Conservation (phyloP, 2,888 invertebrate species). For the Rapana venosa region DNA sequence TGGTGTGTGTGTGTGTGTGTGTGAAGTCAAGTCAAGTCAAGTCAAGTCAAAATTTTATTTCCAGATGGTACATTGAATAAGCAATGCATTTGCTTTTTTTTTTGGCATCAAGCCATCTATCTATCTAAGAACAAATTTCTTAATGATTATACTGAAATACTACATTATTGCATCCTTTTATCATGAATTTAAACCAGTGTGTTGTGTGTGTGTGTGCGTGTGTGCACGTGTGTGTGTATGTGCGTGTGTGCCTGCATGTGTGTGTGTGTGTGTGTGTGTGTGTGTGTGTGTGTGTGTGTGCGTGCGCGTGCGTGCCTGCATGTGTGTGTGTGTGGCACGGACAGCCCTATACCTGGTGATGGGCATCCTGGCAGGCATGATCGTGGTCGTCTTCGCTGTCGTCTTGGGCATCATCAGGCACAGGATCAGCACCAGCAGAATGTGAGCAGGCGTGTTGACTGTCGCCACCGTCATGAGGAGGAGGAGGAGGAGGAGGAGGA, state of each 20-base stretch:
- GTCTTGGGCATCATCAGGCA: background rate
- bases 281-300: background rate
- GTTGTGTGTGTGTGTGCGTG: background rate
- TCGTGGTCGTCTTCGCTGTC: background rate
- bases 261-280: conserved; percentile 5
- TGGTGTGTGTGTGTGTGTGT: background rate
- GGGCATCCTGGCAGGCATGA: background rate
- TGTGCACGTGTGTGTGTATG: background rate
- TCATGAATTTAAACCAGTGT: no score
- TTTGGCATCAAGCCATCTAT: no score
- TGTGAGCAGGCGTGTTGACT: background rate
- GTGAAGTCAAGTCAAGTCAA: no score
- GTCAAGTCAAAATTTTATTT: no score
- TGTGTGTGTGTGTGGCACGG: background rate
- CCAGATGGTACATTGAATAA: no score
- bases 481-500: no score
- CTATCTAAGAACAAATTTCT: no score
- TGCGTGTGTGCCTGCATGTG: no score
- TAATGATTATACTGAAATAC: no score
- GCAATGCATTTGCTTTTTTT: no score
- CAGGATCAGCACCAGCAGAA: background rate
- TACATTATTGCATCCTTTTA: no score
- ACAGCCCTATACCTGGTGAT: background rate
- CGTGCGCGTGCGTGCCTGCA: background rate
- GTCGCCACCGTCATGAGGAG: background rate